Percentiles rank a stretch among this genome's conserved stretches.
These are phyloP conservation scores for Macquaria australasica DNA, from an alignment of 2,113 vertebrate genomes.

Conservation along the genomic window DNA sequence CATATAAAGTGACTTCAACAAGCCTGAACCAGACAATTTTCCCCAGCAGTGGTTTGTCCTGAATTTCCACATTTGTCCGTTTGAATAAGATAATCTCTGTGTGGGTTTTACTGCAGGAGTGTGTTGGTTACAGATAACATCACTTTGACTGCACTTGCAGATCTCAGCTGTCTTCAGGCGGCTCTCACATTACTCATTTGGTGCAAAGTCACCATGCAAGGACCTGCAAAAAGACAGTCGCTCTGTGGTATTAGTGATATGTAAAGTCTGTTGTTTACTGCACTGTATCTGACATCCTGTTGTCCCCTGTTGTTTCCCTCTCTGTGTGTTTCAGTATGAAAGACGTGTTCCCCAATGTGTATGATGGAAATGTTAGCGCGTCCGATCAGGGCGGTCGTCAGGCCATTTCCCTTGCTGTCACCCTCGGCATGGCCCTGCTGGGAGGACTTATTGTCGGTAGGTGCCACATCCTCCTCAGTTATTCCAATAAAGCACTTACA, in stretches of 20 bases:
- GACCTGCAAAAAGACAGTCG: background rate
- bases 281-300: too few relatives aligned
- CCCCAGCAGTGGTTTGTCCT: background rate
- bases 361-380: background rate
- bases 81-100: background rate
- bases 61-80: slow-evolving; percentile 19
- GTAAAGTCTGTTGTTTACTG: background rate
- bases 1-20: background rate
- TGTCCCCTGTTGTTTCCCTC: too few relatives aligned
- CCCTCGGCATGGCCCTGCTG: slow-evolving; percentile 85
- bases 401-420: slow-evolving; percentile 85
- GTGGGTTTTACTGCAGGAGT: background rate
- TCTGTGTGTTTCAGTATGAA: slow-evolving; percentile 79
- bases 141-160: background rate
- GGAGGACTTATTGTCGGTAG: slow-evolving; percentile 90
- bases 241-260: background rate
- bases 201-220: background rate
- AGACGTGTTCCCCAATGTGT: slow-evolving; percentile 85
- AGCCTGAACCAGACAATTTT: background rate
- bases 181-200: background rate
- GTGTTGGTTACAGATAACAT: background rate
- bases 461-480: slow-evolving; percentile 42
- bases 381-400: slow-evolving; percentile 82
- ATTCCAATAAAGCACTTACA: background rate
- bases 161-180: background rate